Conservation (phyloP, 2,888 invertebrate genomes). For the Watsonalla binaria region DNA sequence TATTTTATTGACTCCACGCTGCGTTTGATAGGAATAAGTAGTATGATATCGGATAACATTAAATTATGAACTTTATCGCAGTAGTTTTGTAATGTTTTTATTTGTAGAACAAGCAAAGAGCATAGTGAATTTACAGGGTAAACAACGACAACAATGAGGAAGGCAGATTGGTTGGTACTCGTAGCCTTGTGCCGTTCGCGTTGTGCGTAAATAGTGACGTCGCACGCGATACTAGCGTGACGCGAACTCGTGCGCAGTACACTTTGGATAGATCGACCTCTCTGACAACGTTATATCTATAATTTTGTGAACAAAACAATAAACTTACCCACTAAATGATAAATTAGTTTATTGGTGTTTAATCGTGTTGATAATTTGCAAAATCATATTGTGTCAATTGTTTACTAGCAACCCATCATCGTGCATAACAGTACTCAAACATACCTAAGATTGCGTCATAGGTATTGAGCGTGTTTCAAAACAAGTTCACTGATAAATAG, state of each 20-base stretch:
- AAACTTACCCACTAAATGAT: too few relatives aligned
- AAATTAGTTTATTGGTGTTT: too few relatives aligned
- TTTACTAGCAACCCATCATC: slow-evolving; percentile 25
- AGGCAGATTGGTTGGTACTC: slow-evolving; percentile 25
- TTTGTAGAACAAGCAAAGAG: slow-evolving; percentile 4
- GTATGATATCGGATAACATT: too few relatives aligned
- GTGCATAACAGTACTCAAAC: slow-evolving; percentile 19
- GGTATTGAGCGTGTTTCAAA: slow-evolving; percentile 28
- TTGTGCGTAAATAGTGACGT: slow-evolving; percentile 62
- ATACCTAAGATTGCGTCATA: slow-evolving; percentile 36
- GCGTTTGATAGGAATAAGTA: not conserved
- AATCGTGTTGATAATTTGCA: not conserved
- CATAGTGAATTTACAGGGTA: slow-evolving; percentile 21
- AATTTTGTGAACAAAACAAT: too few relatives aligned
- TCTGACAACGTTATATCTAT: not conserved
- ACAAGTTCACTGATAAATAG: slow-evolving; percentile 40
- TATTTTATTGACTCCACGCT: not conserved
- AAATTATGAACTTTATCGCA: too few relatives aligned
- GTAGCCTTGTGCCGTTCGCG: slow-evolving; percentile 39
- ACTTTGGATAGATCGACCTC: not conserved
- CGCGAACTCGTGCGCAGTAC: slow-evolving; percentile 26
- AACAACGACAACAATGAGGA: slow-evolving; percentile 48
- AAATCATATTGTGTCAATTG: slow-evolving; percentile 17
- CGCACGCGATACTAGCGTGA: slow-evolving; percentile 53
- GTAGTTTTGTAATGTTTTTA: too few relatives aligned